A percentile compares a stretch with the other conserved stretches of the same genome.
These are phyloP conservation scores for Chamaetylas fuelleborni DNA, from an alignment of 2,113 vertebrate genomes.

Conservation along the genomic window DNA sequence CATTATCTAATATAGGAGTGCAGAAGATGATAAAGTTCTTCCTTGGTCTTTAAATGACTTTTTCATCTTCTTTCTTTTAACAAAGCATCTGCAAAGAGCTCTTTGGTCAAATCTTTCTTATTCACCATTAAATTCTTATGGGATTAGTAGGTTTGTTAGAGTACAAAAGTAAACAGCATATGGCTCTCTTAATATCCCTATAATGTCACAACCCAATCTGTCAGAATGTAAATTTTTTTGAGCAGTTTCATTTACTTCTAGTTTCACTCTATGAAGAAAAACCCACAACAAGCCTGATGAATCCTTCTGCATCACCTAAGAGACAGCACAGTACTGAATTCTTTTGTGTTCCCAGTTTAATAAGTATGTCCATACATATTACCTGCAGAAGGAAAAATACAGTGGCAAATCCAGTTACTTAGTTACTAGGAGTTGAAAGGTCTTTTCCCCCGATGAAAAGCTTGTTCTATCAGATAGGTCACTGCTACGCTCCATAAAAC, in stretches of 20 bases:
- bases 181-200: conserved; percentile 20
- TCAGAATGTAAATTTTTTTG: not conserved
- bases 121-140: conserved; percentile 5
- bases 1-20: not conserved
- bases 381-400: conserved; percentile 15
- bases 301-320: not conserved
- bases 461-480: conserved; percentile 48
- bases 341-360: not conserved
- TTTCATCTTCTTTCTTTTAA: not conserved
- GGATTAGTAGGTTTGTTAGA: conserved; percentile 27
- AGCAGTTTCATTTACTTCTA: not conserved
- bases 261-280: not conserved
- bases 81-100: not conserved
- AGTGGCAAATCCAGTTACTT: conserved; percentile 29
- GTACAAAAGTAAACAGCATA: conserved; percentile 47
- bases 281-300: not conserved
- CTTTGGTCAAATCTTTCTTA: not conserved
- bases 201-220: conserved; percentile 32
- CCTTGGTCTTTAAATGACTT: not conserved
- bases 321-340: not conserved
- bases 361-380: not conserved
- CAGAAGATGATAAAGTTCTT: not conserved
- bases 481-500: conserved; percentile 30
- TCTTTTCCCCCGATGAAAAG: conserved; percentile 42
- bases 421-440: conserved; percentile 48